Evolutionary conservation across 2,888 invertebrate species (phyloP).

Genomic region (Dione vanillae): DNA sequence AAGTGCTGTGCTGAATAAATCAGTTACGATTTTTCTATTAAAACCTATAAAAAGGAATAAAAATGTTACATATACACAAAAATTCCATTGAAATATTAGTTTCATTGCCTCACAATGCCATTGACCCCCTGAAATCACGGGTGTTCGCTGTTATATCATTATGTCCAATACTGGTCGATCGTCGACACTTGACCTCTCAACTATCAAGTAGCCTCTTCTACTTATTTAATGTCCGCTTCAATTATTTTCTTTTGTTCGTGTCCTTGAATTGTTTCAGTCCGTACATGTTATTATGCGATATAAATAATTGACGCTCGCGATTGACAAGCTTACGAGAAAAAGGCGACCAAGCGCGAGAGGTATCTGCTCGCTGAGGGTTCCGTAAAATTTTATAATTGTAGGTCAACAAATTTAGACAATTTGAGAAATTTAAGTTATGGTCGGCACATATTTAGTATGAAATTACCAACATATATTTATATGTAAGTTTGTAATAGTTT

Average conservation of each 20-base stretch:
- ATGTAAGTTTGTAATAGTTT: too few species aligned
- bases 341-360: too few species aligned
- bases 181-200: conserved; percentile 73
- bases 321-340: conserved; percentile 19
- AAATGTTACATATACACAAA: conserved; percentile 19
- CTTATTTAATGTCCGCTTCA: conserved; percentile 71
- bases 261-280: conserved; percentile 49
- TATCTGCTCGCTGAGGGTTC: too few species aligned
- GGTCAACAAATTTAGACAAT: too few species aligned
- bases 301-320: conserved; percentile 34
- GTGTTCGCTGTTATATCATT: conserved; percentile 72
- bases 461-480: too few species aligned
- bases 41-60: neutral
- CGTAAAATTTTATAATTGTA: too few species aligned
- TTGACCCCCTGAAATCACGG: conserved; percentile 76
- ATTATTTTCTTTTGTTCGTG: conserved; percentile 65
- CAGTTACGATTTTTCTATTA: neutral
- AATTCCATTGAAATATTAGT: conserved; percentile 23
- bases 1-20: too few species aligned
- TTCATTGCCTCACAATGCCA: conserved; percentile 56
- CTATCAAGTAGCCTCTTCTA: conserved; percentile 69
- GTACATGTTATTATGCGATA: conserved; percentile 11
- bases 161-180: conserved; percentile 66
- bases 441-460: too few species aligned
- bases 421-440: too few species aligned